Evolutionary conservation across 2,888 invertebrate genomes (phyloP).

Genomic region (Schizotus pectinicornis): DNA sequence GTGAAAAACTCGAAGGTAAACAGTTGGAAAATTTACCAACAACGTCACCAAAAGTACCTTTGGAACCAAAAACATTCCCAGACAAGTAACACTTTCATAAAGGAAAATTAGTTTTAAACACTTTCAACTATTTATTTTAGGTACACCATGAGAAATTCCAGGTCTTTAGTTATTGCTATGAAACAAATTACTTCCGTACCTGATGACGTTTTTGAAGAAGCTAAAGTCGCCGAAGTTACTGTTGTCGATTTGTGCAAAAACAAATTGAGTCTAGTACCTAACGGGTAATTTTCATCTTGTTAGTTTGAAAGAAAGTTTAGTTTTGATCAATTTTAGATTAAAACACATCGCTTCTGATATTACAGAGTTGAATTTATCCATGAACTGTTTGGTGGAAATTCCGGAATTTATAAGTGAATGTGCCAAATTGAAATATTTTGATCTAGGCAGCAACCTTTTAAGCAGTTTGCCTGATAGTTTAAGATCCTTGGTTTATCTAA

Average conservation of each 20-base stretch:
- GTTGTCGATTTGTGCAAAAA: slow-evolving; percentile 85
- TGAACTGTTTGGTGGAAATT: slow-evolving; percentile 70
- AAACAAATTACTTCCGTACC: slow-evolving; percentile 72
- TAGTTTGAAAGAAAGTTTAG: not conserved
- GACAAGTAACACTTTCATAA: slow-evolving; percentile 42
- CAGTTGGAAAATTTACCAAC: slow-evolving; percentile 34
- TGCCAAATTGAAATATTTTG: slow-evolving; percentile 70
- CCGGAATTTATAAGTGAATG: slow-evolving; percentile 71
- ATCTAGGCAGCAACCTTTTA: slow-evolving; percentile 78
- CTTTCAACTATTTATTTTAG: slow-evolving; percentile 54
- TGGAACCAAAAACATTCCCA: slow-evolving; percentile 39
- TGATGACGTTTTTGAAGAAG: slow-evolving; percentile 73
- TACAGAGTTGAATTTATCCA: slow-evolving; percentile 72
- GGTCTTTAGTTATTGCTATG: slow-evolving; percentile 66
- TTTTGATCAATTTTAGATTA: slow-evolving; percentile 56
- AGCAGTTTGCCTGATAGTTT: slow-evolving; percentile 69
- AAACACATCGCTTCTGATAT: slow-evolving; percentile 61
- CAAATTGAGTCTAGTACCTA: slow-evolving; percentile 70
- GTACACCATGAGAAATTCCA: slow-evolving; percentile 64
- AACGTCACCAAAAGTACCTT: slow-evolving; percentile 27
- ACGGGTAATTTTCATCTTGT: slow-evolving; percentile 63
- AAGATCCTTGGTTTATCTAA: slow-evolving; percentile 66
- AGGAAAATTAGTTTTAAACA: too few relatives aligned
- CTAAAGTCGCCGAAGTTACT: slow-evolving; percentile 73
- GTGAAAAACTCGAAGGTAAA: slow-evolving; percentile 63